Conservation (phyloP, 2,113 vertebrate species). For the Haemorhous mexicanus region DNA sequence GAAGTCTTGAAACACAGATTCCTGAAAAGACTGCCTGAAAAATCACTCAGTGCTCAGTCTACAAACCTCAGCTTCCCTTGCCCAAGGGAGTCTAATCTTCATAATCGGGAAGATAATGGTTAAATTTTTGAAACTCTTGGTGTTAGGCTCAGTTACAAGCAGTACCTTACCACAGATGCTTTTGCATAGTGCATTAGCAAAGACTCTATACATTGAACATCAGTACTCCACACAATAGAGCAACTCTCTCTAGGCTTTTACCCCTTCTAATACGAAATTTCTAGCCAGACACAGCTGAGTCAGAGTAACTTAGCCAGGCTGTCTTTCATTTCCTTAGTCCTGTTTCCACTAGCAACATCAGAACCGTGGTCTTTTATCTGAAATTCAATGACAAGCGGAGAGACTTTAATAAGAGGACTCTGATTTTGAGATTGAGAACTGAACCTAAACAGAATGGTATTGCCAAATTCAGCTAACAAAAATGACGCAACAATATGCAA, state of each 20-base stretch:
- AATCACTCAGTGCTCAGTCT: not conserved
- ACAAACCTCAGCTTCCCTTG: not conserved
- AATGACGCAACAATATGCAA: not conserved
- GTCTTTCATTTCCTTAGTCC: not conserved
- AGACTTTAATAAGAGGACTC: not conserved
- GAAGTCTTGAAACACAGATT: constrained; percentile 28
- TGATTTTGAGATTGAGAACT: not conserved
- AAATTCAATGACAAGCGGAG: not conserved
- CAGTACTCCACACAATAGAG: not conserved
- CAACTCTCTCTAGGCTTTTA: not conserved
- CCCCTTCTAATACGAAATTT: not conserved
- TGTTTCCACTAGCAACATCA: not conserved
- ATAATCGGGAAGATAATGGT: not conserved
- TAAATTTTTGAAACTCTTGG: not conserved
- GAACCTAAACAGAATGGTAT: not conserved
- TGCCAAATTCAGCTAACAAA: not conserved
- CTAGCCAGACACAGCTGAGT: not conserved
- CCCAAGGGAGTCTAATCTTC: not conserved
- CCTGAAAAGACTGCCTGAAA: constrained; percentile 23
- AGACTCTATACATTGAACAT: not conserved
- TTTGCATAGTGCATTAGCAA: not conserved
- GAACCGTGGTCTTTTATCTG: not conserved
- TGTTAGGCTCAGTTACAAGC: not conserved
- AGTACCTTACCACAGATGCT: not conserved
- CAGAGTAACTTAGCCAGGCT: not conserved